These are phyloP conservation scores for Cydia splendana DNA, from an alignment of 1,140 invertebrate species.

Conservation along the genomic window DNA sequence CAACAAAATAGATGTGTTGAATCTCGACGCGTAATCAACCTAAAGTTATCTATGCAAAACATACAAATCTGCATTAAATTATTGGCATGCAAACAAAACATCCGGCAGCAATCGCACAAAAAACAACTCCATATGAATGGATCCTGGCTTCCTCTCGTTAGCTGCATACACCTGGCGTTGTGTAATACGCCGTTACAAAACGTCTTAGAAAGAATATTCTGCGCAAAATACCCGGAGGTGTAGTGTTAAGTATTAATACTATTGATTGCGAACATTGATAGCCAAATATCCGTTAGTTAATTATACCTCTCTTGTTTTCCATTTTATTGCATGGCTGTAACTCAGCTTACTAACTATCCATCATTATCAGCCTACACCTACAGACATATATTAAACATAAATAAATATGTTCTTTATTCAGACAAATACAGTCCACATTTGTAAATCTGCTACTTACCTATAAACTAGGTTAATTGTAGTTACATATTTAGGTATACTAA, in stretches of 20 bases:
- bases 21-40: neutral
- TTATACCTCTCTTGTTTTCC: no score
- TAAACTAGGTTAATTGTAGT: no score
- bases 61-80: neutral
- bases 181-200: conserved; percentile 24
- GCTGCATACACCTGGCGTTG: conserved; percentile 4
- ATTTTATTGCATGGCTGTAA: no score
- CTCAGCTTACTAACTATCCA: no score
- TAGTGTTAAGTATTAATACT: neutral
- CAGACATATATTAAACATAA: no score
- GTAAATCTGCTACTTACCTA: no score
- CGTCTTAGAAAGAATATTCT: neutral
- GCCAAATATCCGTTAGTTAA: no score
- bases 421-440: no score
- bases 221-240: neutral
- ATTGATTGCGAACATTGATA: neutral
- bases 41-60: neutral
- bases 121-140: conserved; percentile 31
- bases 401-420: no score
- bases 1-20: neutral
- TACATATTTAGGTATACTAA: no score
- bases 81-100: conserved; percentile 17
- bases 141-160: conserved; percentile 25
- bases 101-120: conserved; percentile 3
- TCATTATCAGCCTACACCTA: no score